Evolutionary conservation across 2,888 invertebrate species (phyloP), one percentile per base, ranked within the genome.

Genomic region (Hoplodrina blanda): DNA sequence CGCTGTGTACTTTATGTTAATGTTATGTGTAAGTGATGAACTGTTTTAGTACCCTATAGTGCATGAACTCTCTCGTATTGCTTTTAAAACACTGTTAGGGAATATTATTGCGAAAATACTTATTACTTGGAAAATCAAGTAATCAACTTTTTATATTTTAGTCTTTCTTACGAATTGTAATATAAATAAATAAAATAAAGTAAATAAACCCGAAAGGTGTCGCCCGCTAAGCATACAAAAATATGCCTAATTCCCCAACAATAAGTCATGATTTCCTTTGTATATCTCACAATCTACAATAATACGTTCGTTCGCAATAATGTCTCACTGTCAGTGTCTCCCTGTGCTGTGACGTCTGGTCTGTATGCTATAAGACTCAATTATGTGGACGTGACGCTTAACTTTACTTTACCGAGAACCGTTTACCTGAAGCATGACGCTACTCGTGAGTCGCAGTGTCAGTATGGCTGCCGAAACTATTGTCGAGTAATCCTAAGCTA

Each of bases 301-400:
- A 13, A 41, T 11, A 11, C 13, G 8, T 41, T 8, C 52, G 0
- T 61, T 75, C 71, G 73, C 77, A 79, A 80, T 69, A 80, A 71
- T 62, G 74, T 76, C 73, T 57, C 55, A 57, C 1, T 10, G 37
- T 46, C 37, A 56, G 70, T 66, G 65, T 63, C 70, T 79, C 84
- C 78, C 80, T 86, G 72, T 85, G 78, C 82, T 90, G 90, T 91
- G 88, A 84, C 88, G 91, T 90, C 88, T 86, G 86, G 89, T 89
- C 88, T 85, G 80, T 84, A 73, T 83, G 87, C 88, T 87, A 88
- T 89, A 87, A 89, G 89, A 89, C 89, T 89, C 86, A 85, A 86
- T 81, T 85, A 83, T 89, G 89, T 89, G 88, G 87, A 87, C 89
- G 89, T 89, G 89, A 89, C 88, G 87, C 88, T 83, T 83, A 73